Conservation (phyloP, 2,888 invertebrate genomes). For the Cataglyphis cursor region DNA sequence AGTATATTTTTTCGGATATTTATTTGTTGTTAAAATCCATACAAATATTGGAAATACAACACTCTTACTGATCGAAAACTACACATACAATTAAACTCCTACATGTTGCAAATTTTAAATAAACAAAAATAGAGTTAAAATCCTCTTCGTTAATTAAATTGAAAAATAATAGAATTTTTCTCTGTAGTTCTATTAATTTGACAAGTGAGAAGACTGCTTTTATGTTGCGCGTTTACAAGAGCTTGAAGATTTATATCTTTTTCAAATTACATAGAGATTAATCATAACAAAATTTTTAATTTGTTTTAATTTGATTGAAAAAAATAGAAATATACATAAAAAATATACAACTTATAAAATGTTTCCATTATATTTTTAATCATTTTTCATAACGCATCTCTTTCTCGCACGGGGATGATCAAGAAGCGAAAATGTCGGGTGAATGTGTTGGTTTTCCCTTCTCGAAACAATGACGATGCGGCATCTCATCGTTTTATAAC, state of each 20-base stretch:
- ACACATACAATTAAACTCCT: neutral
- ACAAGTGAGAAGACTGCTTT: neutral
- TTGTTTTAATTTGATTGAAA: neutral
- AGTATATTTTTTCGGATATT: neutral
- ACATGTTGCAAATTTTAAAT: neutral
- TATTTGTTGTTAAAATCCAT: neutral
- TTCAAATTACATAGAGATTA: no score
- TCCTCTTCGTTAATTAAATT: neutral
- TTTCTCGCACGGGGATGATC: neutral
- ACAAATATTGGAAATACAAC: neutral
- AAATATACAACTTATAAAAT: neutral
- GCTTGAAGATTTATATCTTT: neutral
- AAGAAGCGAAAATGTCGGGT: constrained; percentile 32
- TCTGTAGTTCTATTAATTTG: neutral
- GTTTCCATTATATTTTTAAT: constrained; percentile 14
- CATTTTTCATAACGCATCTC: constrained; percentile 29
- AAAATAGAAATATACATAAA: neutral
- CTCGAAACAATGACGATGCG: constrained; percentile 67
- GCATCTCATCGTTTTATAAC: constrained; percentile 19
- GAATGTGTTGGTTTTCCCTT: constrained; percentile 63
- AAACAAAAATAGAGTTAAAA: neutral
- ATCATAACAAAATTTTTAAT: neutral
- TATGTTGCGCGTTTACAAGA: neutral
- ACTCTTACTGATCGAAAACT: neutral
- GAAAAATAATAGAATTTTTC: neutral